These are phyloP conservation scores for Miniopterus natalensis DNA, from an alignment of 2,113 vertebrate genomes.

Conservation along the genomic window DNA sequence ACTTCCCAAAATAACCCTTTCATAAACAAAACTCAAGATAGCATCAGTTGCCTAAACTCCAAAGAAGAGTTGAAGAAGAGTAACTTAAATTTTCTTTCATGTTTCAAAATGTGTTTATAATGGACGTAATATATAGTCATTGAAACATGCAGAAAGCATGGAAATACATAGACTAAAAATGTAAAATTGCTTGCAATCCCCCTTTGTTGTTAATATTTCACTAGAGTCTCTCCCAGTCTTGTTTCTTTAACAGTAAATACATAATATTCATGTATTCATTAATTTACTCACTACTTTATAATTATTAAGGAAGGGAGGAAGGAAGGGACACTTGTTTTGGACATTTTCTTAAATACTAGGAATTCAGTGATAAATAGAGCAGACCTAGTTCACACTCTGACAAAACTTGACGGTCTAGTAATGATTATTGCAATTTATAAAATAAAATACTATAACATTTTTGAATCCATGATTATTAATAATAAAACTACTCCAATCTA, in stretches of 20 bases:
- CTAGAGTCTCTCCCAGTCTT: not conserved
- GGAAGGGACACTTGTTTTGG: not conserved
- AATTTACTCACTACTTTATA: not conserved
- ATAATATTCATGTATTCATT: not conserved
- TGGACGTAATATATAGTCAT: not conserved
- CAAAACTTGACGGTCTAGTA: not conserved
- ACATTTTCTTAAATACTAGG: not conserved
- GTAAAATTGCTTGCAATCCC: not conserved
- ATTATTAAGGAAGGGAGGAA: not conserved
- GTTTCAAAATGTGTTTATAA: slow-evolving; percentile 12
- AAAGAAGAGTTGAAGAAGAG: not conserved
- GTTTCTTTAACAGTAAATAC: not conserved
- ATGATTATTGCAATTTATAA: not conserved
- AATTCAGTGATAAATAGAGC: not conserved
- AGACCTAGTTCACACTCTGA: not conserved
- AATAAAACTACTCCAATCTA: not conserved
- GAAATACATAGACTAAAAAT: not conserved
- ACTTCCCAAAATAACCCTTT: not conserved
- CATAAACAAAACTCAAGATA: not conserved
- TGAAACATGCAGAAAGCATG: not conserved
- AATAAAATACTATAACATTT: not conserved
- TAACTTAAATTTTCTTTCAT: not conserved
- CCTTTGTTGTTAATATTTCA: not conserved
- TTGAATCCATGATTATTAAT: not conserved
- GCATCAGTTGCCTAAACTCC: not conserved